Evolutionary conservation across 2,797 vertebrate species (phyloP).

Genomic region (Melanogrammus aeglefinus): DNA sequence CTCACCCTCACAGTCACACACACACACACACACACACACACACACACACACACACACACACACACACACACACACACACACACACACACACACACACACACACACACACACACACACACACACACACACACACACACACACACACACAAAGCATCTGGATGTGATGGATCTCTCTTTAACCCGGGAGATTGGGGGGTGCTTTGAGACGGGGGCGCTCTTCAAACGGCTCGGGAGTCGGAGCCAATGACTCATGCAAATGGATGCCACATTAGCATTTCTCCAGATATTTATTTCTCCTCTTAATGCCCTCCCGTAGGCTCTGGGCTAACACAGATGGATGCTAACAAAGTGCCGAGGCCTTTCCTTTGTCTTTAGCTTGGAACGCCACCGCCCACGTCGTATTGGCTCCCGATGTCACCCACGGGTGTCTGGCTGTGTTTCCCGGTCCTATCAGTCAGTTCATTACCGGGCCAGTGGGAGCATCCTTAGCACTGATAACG

Average conservation of each 20-base stretch:
- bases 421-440: too few relatives aligned
- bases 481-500: too few relatives aligned
- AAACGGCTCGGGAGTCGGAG: conserved; percentile 59
- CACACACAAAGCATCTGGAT: conserved; percentile 16
- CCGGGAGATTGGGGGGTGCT: conserved; percentile 31
- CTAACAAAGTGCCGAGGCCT: not conserved
- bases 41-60: not conserved
- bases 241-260: conserved; percentile 66
- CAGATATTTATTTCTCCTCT: conserved; percentile 38
- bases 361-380: too few relatives aligned
- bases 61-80: conserved; percentile 4
- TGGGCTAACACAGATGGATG: not conserved
- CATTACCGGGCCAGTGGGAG: too few relatives aligned
- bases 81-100: not conserved
- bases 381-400: too few relatives aligned
- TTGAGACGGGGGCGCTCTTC: conserved; percentile 45
- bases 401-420: too few relatives aligned
- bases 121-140: too few relatives aligned
- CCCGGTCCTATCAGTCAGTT: too few relatives aligned
- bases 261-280: conserved; percentile 57
- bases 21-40: conserved; percentile 1
- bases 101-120: conserved; percentile 4
- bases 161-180: conserved; percentile 36
- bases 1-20: not conserved
- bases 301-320: not conserved